Conservation (phyloP, 2,113 vertebrate species). For the Phalacrocorax brasilianus region DNA sequence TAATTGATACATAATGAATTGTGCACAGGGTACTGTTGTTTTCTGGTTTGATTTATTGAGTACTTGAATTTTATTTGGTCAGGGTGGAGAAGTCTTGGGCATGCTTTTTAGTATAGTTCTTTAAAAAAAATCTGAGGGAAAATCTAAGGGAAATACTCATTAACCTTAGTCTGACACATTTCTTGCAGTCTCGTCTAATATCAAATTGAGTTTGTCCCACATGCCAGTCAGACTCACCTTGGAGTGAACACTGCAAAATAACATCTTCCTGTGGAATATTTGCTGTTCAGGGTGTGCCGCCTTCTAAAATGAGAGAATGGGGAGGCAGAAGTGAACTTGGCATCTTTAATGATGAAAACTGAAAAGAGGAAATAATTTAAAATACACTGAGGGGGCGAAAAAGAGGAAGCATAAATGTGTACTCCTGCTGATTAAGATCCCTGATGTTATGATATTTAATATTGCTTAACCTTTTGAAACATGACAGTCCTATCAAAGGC, state of each 20-base stretch:
- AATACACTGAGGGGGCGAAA: background rate
- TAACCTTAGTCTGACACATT: background rate
- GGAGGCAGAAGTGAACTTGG: slow-evolving; percentile 5
- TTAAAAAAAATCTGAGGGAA: background rate
- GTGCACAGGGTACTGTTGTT: background rate
- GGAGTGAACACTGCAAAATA: background rate
- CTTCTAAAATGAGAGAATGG: background rate
- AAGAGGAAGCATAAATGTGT: background rate
- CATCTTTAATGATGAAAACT: background rate
- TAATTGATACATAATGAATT: background rate
- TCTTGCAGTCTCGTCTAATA: background rate
- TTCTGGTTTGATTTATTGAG: background rate
- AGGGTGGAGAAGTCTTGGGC: background rate
- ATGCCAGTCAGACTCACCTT: background rate
- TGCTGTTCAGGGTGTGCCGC: background rate
- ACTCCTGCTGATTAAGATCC: background rate
- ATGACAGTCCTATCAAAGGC: background rate
- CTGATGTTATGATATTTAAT: background rate
- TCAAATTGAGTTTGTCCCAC: background rate
- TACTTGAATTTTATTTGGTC: background rate
- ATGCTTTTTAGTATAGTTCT: background rate
- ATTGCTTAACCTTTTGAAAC: background rate
- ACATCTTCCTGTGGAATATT: background rate
- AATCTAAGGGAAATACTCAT: background rate
- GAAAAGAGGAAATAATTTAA: slow-evolving; percentile 47